Conservation (phyloP, 2,888 invertebrate genomes). For the Galerucella pusilla region DNA sequence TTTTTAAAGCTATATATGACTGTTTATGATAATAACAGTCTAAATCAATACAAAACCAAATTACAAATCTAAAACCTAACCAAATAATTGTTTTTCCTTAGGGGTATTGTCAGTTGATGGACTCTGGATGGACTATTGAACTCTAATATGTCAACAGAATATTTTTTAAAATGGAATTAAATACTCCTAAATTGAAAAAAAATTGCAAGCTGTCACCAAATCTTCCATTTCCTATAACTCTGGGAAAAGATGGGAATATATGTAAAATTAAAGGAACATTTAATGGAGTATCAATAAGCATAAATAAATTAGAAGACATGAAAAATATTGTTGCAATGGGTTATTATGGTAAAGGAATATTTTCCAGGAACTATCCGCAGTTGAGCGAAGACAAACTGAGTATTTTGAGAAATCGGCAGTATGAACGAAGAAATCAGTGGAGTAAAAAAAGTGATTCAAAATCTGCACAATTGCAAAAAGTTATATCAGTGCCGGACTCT, state of each 20-base stretch:
- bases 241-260: slow-evolving; percentile 66
- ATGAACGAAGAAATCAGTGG: slow-evolving; percentile 61
- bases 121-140: no score
- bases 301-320: slow-evolving; percentile 72
- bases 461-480: slow-evolving; percentile 57
- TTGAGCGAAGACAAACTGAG: slow-evolving; percentile 63
- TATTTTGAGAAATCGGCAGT: slow-evolving; percentile 72
- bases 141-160: no score
- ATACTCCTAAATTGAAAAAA: slow-evolving; percentile 50
- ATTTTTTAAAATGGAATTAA: slow-evolving; percentile 46
- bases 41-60: no score
- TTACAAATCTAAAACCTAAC: no score
- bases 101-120: no score
- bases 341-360: slow-evolving; percentile 78
- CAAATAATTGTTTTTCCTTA: no score
- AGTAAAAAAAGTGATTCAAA: slow-evolving; percentile 27
- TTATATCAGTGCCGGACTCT: slow-evolving; percentile 74
- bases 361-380: slow-evolving; percentile 60
- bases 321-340: slow-evolving; percentile 75
- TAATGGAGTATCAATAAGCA: slow-evolving; percentile 76
- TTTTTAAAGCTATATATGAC: no score
- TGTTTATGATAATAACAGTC: no score
- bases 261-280: slow-evolving; percentile 72
- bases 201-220: slow-evolving; percentile 60
- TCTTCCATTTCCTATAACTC: slow-evolving; percentile 63